Conservation (phyloP, 2,113 vertebrate species). For the Entelurus aequoreus region DNA sequence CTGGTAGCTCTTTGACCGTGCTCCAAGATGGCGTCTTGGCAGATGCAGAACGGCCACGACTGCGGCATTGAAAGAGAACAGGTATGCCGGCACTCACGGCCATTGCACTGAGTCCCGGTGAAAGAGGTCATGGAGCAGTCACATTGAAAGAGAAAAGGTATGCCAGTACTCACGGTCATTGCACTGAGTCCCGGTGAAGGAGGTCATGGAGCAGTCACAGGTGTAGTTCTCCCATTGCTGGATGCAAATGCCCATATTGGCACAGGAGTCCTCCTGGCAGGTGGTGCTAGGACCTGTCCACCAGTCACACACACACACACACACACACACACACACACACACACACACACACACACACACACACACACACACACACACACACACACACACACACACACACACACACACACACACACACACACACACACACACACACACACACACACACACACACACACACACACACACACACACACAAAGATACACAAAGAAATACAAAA, state of each 20-base stretch:
- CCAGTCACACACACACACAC: slow-evolving; percentile 2
- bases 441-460: no score
- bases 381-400: no score
- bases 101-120: slow-evolving; percentile 91
- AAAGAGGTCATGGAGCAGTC: slow-evolving; percentile 97
- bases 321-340: no score
- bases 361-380: not conserved
- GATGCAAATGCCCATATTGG: slow-evolving; percentile 93
- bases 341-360: not conserved
- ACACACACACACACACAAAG: slow-evolving; percentile 1
- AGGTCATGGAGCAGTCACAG: slow-evolving; percentile 96
- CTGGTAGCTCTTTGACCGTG: no score
- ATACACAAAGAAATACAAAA: not conserved
- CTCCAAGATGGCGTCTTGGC: no score
- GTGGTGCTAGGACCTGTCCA: slow-evolving; percentile 88
- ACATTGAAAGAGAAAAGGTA: slow-evolving; percentile 46
- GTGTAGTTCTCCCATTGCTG: slow-evolving; percentile 97
- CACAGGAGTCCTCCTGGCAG: slow-evolving; percentile 94
- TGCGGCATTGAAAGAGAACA: no score
- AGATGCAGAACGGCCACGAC: no score
- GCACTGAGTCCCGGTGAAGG: slow-evolving; percentile 90
- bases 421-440: no score
- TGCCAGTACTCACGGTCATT: slow-evolving; percentile 74
- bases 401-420: no score
- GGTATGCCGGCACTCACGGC: slow-evolving; percentile 53